Evolutionary conservation across 2,888 invertebrate genomes (phyloP), one percentile per base, ranked within the genome.

Genomic region (Exocentrus adspersus): DNA sequence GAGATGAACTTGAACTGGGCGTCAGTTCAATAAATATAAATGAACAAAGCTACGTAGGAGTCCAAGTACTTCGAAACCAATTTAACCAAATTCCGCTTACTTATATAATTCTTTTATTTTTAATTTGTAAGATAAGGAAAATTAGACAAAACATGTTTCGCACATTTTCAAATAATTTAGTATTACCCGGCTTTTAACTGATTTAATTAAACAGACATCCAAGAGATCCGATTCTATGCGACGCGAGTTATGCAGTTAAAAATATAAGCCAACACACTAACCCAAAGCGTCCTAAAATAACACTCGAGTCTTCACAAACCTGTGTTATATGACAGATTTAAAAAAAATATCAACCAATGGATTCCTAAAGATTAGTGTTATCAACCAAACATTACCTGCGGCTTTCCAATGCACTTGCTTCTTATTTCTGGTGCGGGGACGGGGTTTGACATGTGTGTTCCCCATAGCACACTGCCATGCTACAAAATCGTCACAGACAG

Each of bases 391-490:
- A 78, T 84, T 90, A 92, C 93, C 93, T 91, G 92, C 91, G 76
- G 91, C 89, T 85, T 91, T 92, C 92, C 92, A 92, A 85, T 91
- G 92, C 77, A 92, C 90, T 86, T 90, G 90, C 85, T 92, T 91
- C 79, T 88, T 89, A 79, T 87, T 88, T 82, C 87, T 83, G 75
- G 83, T 82, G 81, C 84, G 83, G 79, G 84, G 83, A 84, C 86
- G 84, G 79, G 82, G 85, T 82, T 88, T 89, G 76, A 86, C 86
- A 80, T 86, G 84, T 80, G 87, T 84, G 84, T 89, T 89, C 80
- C 89, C 89, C 89, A 89, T 89, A 76, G 78, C 81, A 78, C 77
- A 78, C 69, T 72, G 72, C 72, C 73, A 75, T 74, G 68, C 75
- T 72, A 73, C 71, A 70, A 73, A 72, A 72, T 73, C 75, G 76